Evolutionary conservation across 2,797 vertebrate species (phyloP), one percentile per base, ranked within the genome.

Genomic region (Tokudaia muenninki): DNA sequence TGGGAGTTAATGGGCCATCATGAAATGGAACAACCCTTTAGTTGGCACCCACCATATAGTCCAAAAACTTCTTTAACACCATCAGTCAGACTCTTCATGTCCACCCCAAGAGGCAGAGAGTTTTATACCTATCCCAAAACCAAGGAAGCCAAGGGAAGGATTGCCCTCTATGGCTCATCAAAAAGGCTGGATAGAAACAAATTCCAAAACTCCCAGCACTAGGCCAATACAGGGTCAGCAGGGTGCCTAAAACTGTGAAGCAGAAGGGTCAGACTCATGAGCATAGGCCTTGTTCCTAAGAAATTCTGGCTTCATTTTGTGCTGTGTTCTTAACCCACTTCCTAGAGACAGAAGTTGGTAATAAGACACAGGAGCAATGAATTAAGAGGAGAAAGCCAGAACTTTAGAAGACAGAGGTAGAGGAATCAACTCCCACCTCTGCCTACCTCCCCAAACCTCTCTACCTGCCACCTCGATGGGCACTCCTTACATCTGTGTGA

Each of bases 401-500:
- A 17, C 88, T 87, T 93, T 94, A 90, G 67, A n/a, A 90, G 93
- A 88, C 97, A 96, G 95, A 97, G 94, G 92, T 47, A 26, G 92
- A 90, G 94, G 87, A 92, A 6, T 95, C 74, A 92, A 92, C 55
- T 65, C 82, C 77, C 57, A 50, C 87, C 92, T 97, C 94, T 97
- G 96, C 87, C 95, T 96, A 59, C 90, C 92, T 96, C 92, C 98
- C 97, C 96, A 93, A 34, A 93, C 95, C 97, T 97, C 94, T 97
- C 97, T 97, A 97, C 97, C 97, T 97, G 97, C 96, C 92, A 97
- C 97, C 97, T 97, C 44, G 92, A 87, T 94, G 92, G 97, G 97
- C 94, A 97, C 97, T 96, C 94, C 96, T 97, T 98, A 98, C 97
- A 97, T 97, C 97, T 98, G 97, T 96, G 97, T 98, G 96, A 97